Conservation (phyloP, 2,113 vertebrate genomes). For the Lepus americanus region DNA sequence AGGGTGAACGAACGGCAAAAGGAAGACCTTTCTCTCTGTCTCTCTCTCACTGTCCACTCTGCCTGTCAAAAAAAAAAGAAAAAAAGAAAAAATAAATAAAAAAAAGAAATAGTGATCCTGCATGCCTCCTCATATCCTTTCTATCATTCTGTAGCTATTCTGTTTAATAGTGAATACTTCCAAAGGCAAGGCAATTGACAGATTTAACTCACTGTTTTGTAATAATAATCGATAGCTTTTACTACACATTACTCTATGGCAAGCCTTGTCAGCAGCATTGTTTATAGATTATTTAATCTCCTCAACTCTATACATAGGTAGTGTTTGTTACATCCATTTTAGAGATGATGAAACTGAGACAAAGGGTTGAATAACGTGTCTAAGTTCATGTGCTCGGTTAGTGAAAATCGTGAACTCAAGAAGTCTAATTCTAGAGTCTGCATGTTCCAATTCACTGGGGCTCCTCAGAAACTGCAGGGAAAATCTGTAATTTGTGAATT, state of each 20-base stretch:
- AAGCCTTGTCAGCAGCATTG: background rate
- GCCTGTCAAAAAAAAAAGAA: too few relatives aligned
- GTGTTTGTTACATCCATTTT: background rate
- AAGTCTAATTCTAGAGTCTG: background rate
- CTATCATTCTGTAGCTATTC: background rate
- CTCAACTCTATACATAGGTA: background rate
- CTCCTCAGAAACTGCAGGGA: background rate
- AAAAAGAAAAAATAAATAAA: too few relatives aligned
- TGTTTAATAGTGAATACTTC: background rate
- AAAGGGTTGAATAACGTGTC: background rate
- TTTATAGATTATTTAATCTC: background rate
- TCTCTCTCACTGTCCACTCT: too few relatives aligned
- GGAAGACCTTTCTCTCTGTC: too few relatives aligned
- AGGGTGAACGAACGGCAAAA: too few relatives aligned
- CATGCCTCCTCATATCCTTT: rapidly evolving
- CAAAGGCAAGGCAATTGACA: background rate
- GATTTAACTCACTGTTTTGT: background rate
- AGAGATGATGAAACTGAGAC: background rate
- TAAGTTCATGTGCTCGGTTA: background rate
- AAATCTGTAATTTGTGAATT: background rate
- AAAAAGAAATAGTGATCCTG: background rate
- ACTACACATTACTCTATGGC: background rate
- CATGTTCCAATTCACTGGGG: background rate
- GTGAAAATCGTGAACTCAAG: background rate
- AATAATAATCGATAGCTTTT: background rate